Percentiles rank a stretch among this genome's conserved stretches.
These are phyloP conservation scores for Marmota flaviventris DNA, from an alignment of 2,113 vertebrate genomes.

Conservation along the genomic window DNA sequence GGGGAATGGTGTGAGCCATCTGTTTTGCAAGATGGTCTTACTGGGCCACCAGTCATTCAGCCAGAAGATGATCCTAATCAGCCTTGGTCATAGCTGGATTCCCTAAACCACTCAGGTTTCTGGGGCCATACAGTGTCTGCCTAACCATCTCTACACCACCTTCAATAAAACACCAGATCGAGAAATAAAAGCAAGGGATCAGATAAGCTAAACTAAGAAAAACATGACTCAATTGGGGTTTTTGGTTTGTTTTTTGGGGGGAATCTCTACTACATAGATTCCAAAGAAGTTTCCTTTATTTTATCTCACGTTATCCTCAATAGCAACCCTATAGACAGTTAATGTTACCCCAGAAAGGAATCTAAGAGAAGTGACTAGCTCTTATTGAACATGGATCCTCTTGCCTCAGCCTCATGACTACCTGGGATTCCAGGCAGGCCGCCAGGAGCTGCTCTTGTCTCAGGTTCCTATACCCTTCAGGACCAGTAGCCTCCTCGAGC, in stretches of 20 bases:
- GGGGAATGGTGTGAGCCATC: neutral
- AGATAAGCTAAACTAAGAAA: constrained; percentile 28
- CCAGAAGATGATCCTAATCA: neutral
- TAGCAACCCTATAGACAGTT: neutral
- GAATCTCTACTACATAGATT: neutral
- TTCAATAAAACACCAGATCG: neutral
- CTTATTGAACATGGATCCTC: no score
- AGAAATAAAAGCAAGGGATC: neutral
- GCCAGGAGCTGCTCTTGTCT: neutral
- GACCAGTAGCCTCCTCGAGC: neutral
- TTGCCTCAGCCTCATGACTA: no score
- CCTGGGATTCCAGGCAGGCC: no score
- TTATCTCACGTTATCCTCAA: neutral
- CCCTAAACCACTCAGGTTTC: neutral
- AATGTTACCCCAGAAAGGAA: neutral
- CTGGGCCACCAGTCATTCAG: neutral
- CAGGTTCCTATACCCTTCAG: neutral
- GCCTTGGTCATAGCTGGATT: neutral
- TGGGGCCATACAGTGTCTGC: neutral
- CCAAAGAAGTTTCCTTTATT: neutral
- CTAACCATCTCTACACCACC: neutral
- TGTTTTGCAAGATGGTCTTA: neutral
- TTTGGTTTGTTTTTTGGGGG: neutral
- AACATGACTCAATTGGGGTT: neutral
- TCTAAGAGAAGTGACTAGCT: neutral